Percentiles rank a stretch among this genome's conserved stretches.
Conservation (phyloP, 2,888 invertebrate genomes). For the Limnephilus auricula region DNA sequence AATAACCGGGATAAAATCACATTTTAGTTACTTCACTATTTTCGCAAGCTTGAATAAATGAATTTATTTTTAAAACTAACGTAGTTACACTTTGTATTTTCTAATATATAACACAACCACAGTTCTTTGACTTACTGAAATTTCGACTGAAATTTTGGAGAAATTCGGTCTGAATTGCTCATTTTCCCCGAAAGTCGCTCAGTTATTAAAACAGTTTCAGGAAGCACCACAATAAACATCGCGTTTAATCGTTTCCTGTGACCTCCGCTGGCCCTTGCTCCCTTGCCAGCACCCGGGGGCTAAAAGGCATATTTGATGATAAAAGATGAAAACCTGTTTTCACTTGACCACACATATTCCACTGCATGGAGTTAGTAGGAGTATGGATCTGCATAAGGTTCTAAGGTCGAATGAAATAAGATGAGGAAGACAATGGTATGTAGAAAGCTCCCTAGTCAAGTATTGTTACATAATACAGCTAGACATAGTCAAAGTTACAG, state of each 20-base stretch:
- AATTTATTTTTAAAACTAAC: neutral
- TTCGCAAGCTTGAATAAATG: neutral
- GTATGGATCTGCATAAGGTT: neutral
- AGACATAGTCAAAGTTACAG: too few species aligned
- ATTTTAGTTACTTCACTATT: neutral
- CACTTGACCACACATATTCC: neutral
- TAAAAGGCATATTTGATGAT: neutral
- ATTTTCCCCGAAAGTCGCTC: neutral
- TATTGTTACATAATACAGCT: too few species aligned
- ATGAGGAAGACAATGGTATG: too few species aligned
- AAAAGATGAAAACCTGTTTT: neutral
- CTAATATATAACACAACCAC: neutral
- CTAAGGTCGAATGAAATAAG: too few species aligned
- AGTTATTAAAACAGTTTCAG: slow-evolving; percentile 27
- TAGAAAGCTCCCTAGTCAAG: too few species aligned
- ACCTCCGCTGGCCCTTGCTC: neutral
- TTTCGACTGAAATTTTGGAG: neutral
- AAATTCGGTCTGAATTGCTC: neutral
- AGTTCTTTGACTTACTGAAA: neutral
- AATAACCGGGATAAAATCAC: neutral
- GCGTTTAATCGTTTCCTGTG: slow-evolving; percentile 19
- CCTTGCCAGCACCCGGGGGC: neutral
- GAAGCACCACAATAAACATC: slow-evolving; percentile 20
- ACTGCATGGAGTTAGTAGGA: neutral
- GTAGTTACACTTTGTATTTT: neutral